A percentile compares a stretch with the other conserved stretches of the same genome.
Conservation (phyloP, 2,113 vertebrate species). For the Boulengerochromis microlepis region DNA sequence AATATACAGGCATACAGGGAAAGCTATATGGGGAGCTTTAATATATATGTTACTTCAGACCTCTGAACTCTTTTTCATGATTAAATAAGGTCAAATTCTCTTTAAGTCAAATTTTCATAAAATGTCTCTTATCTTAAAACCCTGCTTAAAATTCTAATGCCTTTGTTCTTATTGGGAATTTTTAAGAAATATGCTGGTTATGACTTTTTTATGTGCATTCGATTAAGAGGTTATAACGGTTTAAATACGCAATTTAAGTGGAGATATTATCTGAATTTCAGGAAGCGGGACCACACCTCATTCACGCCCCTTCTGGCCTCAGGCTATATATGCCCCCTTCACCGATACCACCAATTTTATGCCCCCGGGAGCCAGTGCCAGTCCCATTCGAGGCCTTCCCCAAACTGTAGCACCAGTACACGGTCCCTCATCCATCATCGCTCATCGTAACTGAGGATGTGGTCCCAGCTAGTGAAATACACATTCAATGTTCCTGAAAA, state of each 20-base stretch:
- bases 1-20: neutral
- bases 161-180: neutral
- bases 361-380: rapidly evolving
- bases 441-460: neutral
- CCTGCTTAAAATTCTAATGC: neutral
- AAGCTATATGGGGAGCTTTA: neutral
- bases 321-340: neutral
- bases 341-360: neutral
- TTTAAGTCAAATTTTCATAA: neutral
- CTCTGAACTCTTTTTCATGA: neutral
- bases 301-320: neutral
- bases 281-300: neutral
- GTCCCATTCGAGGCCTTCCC: neutral
- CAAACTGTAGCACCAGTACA: neutral
- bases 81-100: neutral
- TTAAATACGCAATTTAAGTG: neutral
- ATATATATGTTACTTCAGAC: neutral
- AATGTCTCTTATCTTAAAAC: neutral
- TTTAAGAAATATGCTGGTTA: neutral
- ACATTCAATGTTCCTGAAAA: neutral
- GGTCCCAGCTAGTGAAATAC: neutral
- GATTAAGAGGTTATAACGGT: neutral
- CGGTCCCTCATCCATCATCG: neutral
- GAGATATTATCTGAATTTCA: neutral
- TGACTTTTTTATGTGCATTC: neutral